These are phyloP conservation scores for Okamejei kenojei DNA, from an alignment of 2,797 vertebrate genomes.

Conservation along the genomic window DNA sequence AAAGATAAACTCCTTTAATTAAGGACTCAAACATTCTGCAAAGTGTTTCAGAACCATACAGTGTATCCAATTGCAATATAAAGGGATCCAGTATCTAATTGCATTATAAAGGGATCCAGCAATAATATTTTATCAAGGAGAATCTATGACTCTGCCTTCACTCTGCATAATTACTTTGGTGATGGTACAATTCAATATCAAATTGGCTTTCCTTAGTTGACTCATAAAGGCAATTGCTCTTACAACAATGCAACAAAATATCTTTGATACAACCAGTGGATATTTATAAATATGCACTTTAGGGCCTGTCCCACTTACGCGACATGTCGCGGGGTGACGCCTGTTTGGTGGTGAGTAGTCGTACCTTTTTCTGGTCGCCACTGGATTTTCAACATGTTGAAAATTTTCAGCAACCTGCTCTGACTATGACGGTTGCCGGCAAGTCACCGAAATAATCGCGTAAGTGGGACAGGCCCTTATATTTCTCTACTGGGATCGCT, in stretches of 20 bases:
- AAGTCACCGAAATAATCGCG: no score
- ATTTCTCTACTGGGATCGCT: neutral
- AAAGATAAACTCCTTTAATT: neutral
- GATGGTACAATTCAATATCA: neutral
- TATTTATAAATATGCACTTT: neutral
- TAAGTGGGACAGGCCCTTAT: no score
- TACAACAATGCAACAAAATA: neutral
- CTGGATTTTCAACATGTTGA: no score
- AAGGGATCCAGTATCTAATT: neutral
- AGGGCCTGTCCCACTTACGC: no score
- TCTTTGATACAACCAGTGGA: neutral
- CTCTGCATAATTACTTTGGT: neutral
- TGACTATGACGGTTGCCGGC: no score
- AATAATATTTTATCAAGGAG: neutral
- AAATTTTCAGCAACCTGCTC: no score
- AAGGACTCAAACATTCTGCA: neutral
- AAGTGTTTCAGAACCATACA: neutral
- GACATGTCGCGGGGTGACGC: no score
- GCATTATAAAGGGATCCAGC: neutral
- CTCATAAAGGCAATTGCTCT: neutral
- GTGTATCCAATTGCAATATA: neutral
- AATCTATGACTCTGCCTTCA: neutral
- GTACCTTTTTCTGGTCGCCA: no score
- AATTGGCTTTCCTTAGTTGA: neutral
- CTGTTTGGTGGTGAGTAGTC: no score